phyloP scores from a whole-genome alignment of 2,797 vertebrate genomes.

The Acestrorhynchus altus region DNA sequence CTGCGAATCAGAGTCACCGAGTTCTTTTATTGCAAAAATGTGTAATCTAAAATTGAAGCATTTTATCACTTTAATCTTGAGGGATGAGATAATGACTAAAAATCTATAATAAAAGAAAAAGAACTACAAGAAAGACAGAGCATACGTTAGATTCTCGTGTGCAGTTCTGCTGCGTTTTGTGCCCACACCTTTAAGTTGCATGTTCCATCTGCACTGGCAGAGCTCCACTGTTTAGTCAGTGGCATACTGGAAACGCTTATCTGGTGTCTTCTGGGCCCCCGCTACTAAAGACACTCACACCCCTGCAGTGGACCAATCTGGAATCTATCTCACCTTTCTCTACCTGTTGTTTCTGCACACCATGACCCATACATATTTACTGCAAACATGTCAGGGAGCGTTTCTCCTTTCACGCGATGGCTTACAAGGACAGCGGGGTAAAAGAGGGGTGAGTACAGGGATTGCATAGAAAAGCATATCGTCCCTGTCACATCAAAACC shows the following conservation, averaged over 20 bases:
- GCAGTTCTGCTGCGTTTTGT: constrained; percentile 37
- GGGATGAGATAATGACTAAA: too few relatives aligned
- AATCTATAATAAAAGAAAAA: background rate
- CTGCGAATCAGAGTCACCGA: background rate
- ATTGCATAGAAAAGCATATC: background rate
- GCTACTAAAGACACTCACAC: constrained; percentile 67
- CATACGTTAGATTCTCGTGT: background rate
- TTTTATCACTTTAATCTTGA: constrained; percentile 5
- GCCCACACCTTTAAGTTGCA: constrained; percentile 38
- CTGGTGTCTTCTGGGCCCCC: constrained; percentile 67
- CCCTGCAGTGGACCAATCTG: constrained; percentile 79
- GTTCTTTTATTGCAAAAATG: constrained; percentile 11
- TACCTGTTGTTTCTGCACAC: constrained; percentile 53
- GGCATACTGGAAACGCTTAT: constrained; percentile 66
- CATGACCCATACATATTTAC: constrained; percentile 32
- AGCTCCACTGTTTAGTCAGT: constrained; percentile 53
- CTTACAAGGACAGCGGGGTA: background rate
- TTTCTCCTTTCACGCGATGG: constrained; percentile 3
- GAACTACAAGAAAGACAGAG: constrained; percentile 1
- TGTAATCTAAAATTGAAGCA: constrained; percentile 15
- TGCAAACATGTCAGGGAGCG: constrained; percentile 31
- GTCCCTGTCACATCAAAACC: background rate
- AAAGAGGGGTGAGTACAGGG: background rate
- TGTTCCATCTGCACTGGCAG: constrained; percentile 52
- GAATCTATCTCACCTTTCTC: constrained; percentile 67